Percentiles rank a stretch among this genome's conserved stretches.
phyloP scores from a whole-genome alignment of 2,888 invertebrate species.

The Magallana nippona region DNA sequence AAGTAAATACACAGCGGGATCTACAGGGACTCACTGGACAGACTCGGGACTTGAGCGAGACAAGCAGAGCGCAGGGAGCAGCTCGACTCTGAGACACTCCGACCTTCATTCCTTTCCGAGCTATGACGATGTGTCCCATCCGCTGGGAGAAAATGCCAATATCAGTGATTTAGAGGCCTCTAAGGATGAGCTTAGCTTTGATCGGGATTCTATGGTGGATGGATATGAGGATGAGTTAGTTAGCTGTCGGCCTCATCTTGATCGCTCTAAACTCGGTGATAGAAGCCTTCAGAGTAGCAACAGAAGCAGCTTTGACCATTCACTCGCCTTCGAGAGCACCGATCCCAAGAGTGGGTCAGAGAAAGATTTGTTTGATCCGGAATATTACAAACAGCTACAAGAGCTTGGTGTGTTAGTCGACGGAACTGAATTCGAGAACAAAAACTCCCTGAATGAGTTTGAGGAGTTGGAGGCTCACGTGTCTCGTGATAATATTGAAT shows the following conservation, averaged over 20 bases:
- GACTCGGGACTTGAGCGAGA: conserved; percentile 75
- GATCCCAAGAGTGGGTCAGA: conserved; percentile 53
- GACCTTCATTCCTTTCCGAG: conserved; percentile 68
- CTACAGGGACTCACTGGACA: conserved; percentile 67
- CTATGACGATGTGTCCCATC: conserved; percentile 68
- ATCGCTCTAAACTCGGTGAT: conserved; percentile 45
- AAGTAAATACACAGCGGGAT: conserved; percentile 64
- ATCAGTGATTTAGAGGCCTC: conserved; percentile 77
- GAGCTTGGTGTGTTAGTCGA: conserved; percentile 73
- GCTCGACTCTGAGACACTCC: conserved; percentile 68
- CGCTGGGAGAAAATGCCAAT: conserved; percentile 71
- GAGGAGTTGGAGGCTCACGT: conserved; percentile 69
- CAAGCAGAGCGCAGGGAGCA: conserved; percentile 66
- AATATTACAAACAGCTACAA: conserved; percentile 71
- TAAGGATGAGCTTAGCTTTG: conserved; percentile 71
- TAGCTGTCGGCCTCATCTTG: conserved; percentile 36
- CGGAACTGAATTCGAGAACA: conserved; percentile 60
- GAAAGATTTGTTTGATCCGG: conserved; percentile 69
- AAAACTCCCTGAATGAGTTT: conserved; percentile 73
- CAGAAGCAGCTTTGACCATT: conserved; percentile 62
- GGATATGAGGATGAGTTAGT: conserved; percentile 50
- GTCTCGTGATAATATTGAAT: conserved; percentile 56
- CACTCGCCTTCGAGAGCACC: conserved; percentile 60
- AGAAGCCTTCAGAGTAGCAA: conserved; percentile 59
- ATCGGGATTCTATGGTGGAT: conserved; percentile 51